Evolutionary conservation across 2,113 vertebrate species (phyloP).

Genomic region (Notiomystis cincta): DNA sequence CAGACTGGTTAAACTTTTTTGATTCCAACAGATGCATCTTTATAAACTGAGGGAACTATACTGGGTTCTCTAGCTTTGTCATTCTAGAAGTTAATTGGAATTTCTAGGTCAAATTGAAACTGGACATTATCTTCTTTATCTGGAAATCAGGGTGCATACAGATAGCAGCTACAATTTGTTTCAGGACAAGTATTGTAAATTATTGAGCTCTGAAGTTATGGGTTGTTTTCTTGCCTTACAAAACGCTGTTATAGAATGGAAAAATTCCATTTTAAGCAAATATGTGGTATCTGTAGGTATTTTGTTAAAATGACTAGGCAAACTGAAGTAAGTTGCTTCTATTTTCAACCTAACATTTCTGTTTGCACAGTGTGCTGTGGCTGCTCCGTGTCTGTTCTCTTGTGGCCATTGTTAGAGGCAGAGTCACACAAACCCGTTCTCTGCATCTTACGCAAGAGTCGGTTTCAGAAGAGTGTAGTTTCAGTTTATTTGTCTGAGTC

Average conservation of each 20-base stretch:
- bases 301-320: background rate
- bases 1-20: background rate
- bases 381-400: background rate
- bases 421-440: background rate
- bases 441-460: background rate
- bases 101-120: background rate
- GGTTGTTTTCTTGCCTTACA: background rate
- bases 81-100: background rate
- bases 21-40: background rate
- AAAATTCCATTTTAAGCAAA: background rate
- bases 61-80: background rate
- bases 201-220: background rate
- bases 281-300: background rate
- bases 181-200: background rate
- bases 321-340: background rate
- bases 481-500: background rate
- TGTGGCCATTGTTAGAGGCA: background rate
- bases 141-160: background rate
- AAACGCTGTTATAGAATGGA: background rate
- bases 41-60: background rate
- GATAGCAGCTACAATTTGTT: background rate
- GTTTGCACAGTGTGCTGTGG: background rate
- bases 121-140: background rate
- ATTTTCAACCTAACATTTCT: background rate
- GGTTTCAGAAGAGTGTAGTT: background rate